A percentile compares a stretch with the other conserved stretches of the same genome.
These are phyloP conservation scores for Orchesella cincta DNA, from an alignment of 1,140 invertebrate species.

Conservation along the genomic window DNA sequence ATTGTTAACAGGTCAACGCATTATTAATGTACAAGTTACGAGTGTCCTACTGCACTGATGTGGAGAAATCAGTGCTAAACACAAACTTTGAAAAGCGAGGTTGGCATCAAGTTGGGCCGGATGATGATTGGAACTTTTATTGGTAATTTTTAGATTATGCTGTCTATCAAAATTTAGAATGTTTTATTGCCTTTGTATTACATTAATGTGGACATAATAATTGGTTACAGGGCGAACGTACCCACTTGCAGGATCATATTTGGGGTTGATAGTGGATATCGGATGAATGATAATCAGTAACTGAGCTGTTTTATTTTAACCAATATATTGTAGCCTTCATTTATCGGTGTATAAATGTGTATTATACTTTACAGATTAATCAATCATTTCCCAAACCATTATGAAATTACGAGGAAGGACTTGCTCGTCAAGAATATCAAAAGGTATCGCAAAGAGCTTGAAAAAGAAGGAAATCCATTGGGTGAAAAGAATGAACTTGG, in stretches of 20 bases:
- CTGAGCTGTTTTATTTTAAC: not conserved
- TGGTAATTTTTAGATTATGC: slow-evolving; percentile 65
- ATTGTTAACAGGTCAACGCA: too few species aligned
- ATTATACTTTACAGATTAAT: slow-evolving; percentile 65
- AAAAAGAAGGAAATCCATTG: slow-evolving; percentile 82
- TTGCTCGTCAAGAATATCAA: slow-evolving; percentile 94
- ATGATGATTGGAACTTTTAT: slow-evolving; percentile 97
- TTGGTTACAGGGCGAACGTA: slow-evolving; percentile 71
- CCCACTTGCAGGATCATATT: slow-evolving; percentile 87
- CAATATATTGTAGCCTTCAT: slow-evolving; percentile 5
- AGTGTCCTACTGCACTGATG: slow-evolving; percentile 83
- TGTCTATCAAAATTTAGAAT: not conserved
- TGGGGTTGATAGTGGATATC: slow-evolving; percentile 86
- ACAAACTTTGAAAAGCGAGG: slow-evolving; percentile 91
- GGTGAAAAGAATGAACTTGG: slow-evolving; percentile 69
- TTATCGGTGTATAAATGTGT: not conserved
- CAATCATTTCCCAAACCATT: slow-evolving; percentile 92
- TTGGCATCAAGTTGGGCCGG: slow-evolving; percentile 84
- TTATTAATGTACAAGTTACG: slow-evolving; percentile 57
- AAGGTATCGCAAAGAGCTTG: slow-evolving; percentile 85
- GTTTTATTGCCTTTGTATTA: too few species aligned
- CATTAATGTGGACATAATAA: not conserved
- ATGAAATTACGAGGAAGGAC: slow-evolving; percentile 91
- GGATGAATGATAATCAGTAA: slow-evolving; percentile 85
- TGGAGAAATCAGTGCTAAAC: slow-evolving; percentile 92